Conservation (phyloP, 2,797 vertebrate species). For the Chelonia mydas region DNA sequence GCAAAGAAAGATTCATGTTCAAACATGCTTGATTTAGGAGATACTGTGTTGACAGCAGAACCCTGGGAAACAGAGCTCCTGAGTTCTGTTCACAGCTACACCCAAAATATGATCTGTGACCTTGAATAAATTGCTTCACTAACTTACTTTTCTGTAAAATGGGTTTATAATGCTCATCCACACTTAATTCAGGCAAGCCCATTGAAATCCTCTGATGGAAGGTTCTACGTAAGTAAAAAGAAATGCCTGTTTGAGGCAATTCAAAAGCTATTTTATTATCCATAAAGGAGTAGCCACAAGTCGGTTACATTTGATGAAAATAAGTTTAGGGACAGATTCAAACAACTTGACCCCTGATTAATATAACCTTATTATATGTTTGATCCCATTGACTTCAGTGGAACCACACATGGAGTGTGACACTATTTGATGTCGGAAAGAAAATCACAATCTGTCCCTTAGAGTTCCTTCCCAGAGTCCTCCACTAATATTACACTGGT, state of each 20-base stretch:
- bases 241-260: neutral
- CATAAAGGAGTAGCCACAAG: neutral
- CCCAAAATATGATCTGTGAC: neutral
- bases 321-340: neutral
- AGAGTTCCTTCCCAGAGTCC: neutral
- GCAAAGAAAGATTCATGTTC: neutral
- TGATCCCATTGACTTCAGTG: neutral
- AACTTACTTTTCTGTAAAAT: neutral
- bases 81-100: neutral
- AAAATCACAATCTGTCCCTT: neutral
- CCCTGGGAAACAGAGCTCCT: neutral
- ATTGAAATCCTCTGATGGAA: neutral
- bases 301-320: neutral
- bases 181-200: neutral
- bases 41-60: rapidly evolving
- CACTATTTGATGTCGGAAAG: neutral
- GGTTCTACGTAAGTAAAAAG: neutral
- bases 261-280: neutral
- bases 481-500: neutral
- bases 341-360: neutral
- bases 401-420: neutral
- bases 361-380: neutral
- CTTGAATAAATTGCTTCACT: neutral
- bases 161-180: neutral
- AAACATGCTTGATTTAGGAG: neutral